These are phyloP conservation scores for Alosa alosa DNA, from an alignment of 2,113 vertebrate species.

Conservation along the genomic window DNA sequence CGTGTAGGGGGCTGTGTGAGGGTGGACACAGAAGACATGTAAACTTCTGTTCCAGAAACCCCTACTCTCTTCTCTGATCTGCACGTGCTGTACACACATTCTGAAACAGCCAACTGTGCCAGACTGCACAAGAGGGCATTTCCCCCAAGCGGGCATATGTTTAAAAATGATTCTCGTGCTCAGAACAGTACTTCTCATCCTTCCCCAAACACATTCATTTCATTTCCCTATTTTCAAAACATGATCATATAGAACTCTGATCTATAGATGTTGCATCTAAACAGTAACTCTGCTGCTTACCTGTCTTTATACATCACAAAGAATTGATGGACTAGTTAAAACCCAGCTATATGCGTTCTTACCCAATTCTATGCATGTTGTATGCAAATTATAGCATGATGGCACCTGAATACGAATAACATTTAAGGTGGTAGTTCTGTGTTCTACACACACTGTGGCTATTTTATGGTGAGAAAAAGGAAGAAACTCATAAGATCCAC, in stretches of 20 bases:
- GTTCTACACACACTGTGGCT: not conserved
- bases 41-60: constrained; percentile 54
- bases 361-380: too few species aligned
- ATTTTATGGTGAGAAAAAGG: not conserved
- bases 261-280: too few species aligned
- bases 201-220: not conserved
- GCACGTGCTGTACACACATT: constrained; percentile 45
- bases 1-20: constrained; percentile 36
- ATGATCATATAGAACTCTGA: too few species aligned
- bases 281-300: too few species aligned
- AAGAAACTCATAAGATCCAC: not conserved
- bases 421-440: not conserved
- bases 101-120: constrained; percentile 32
- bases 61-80: constrained; percentile 24
- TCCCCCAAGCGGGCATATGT: not conserved
- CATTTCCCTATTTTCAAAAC: not conserved
- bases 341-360: not conserved
- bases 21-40: constrained; percentile 37
- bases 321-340: too few species aligned
- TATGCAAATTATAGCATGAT: not conserved
- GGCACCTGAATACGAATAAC: not conserved
- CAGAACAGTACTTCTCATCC: not conserved
- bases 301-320: too few species aligned
- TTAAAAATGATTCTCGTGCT: constrained; percentile 2
- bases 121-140: constrained; percentile 5